A percentile compares a stretch with the other conserved stretches of the same genome.
Evolutionary conservation across 2,888 invertebrate species (phyloP).

Genomic region (Spilarctia lutea): DNA sequence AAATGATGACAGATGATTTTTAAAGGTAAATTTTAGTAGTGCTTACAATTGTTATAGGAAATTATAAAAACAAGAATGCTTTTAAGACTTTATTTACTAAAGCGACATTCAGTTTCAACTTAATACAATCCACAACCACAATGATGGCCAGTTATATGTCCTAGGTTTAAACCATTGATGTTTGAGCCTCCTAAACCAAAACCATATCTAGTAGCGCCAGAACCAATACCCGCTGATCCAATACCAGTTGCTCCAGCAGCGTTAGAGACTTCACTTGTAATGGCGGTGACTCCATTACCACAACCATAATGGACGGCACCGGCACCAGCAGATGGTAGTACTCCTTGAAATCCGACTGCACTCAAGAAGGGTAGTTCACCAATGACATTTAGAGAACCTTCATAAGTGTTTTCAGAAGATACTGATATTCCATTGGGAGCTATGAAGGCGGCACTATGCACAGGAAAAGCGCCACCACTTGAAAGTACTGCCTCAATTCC

Average conservation of each 20-base stretch:
- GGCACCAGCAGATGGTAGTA: slow-evolving; percentile 51
- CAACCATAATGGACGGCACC: slow-evolving; percentile 52
- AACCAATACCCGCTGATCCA: neutral
- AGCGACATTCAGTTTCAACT: no score
- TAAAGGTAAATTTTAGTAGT: no score
- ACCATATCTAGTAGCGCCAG: neutral
- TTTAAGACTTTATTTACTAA: no score
- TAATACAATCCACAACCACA: neutral
- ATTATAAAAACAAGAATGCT: no score
- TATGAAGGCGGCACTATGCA: neutral
- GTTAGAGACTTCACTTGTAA: neutral
- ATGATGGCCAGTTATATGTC: neutral
- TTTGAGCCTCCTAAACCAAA: neutral
- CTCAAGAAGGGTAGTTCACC: slow-evolving; percentile 60
- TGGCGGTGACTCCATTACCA: slow-evolving; percentile 42
- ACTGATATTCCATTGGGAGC: slow-evolving; percentile 53
- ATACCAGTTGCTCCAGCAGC: neutral
- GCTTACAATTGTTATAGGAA: no score
- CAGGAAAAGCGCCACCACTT: slow-evolving; percentile 34
- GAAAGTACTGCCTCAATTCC: slow-evolving; percentile 43
- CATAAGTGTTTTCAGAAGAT: slow-evolving; percentile 57
- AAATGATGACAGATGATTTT: no score
- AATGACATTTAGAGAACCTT: slow-evolving; percentile 46
- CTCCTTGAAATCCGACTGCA: slow-evolving; percentile 53
- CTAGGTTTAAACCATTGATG: neutral